A percentile compares a stretch with the other conserved stretches of the same genome.
Conservation (phyloP, 2,888 invertebrate genomes). For the Rapana venosa region DNA sequence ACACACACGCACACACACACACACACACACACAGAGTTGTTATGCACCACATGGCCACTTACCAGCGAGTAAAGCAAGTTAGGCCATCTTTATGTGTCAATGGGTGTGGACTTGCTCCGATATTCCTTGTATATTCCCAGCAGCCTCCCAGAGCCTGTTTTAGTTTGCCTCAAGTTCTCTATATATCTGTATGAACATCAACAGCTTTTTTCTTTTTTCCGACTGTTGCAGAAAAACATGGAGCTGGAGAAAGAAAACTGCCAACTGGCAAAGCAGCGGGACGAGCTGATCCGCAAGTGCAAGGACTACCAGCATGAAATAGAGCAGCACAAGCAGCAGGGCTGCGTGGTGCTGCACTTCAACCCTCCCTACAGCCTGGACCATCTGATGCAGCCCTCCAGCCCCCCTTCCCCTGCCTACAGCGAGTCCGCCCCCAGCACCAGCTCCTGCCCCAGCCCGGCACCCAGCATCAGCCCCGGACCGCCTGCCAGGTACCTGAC, state of each 20-base stretch:
- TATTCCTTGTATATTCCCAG: too few species aligned
- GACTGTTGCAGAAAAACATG: conserved; percentile 31
- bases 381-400: conserved; percentile 20
- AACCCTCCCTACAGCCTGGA: conserved; percentile 36
- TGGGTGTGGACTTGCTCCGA: too few species aligned
- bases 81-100: too few species aligned
- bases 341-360: conserved; percentile 37
- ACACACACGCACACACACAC: neutral
- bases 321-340: conserved; percentile 40
- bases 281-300: conserved; percentile 35
- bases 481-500: neutral
- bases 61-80: too few species aligned
- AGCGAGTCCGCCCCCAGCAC: neutral
- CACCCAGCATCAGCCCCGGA: conserved; percentile 35
- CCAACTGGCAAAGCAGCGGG: conserved; percentile 15
- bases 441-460: conserved; percentile 17
- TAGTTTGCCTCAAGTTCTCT: too few species aligned
- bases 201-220: neutral
- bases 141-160: too few species aligned
- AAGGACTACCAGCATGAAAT: conserved; percentile 33
- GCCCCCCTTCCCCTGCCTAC: conserved; percentile 2
- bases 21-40: too few species aligned
- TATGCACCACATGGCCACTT: too few species aligned
- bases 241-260: conserved; percentile 39
- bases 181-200: neutral